phyloP scores from a whole-genome alignment of 2,888 invertebrate species.

The Cataglyphis cursor region DNA sequence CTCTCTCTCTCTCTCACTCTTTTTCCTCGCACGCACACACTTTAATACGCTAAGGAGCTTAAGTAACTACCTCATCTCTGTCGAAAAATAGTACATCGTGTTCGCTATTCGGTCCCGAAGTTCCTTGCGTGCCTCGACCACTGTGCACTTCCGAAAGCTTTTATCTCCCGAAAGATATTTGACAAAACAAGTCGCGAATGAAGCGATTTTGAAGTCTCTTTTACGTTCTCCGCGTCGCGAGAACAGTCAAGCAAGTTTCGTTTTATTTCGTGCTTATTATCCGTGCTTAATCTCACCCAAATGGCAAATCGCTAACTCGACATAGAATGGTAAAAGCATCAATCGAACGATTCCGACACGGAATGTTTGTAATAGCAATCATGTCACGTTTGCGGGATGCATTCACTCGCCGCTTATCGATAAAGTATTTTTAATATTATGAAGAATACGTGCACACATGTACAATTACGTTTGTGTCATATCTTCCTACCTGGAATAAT shows the following conservation, averaged over 20 bases:
- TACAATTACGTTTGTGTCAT: constrained; percentile 34
- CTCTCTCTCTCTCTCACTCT: constrained; percentile 22
- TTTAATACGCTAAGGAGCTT: constrained; percentile 69
- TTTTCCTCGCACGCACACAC: constrained; percentile 27
- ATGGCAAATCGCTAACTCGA: not conserved
- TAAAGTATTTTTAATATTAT: constrained; percentile 55
- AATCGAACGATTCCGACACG: constrained; percentile 34
- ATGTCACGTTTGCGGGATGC: constrained; percentile 27
- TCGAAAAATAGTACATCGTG: constrained; percentile 76
- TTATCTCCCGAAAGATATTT: constrained; percentile 12
- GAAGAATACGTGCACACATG: constrained; percentile 26
- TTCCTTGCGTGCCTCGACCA: constrained; percentile 40
- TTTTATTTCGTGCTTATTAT: constrained; percentile 14
- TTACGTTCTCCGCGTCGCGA: not conserved
- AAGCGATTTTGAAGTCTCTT: not conserved
- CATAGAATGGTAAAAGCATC: not conserved
- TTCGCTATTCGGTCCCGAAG: constrained; percentile 47
- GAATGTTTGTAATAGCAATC: constrained; percentile 66
- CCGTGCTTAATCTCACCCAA: not conserved
- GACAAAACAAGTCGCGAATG: not conserved
- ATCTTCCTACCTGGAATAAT: constrained; percentile 23
- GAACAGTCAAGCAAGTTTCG: not conserved
- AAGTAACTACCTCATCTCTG: constrained; percentile 74
- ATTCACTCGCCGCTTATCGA: constrained; percentile 21
- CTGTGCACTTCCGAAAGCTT: constrained; percentile 32